Evolutionary conservation across 2,113 vertebrate species (phyloP).

Genomic region (Erythrolamprus reginae): DNA sequence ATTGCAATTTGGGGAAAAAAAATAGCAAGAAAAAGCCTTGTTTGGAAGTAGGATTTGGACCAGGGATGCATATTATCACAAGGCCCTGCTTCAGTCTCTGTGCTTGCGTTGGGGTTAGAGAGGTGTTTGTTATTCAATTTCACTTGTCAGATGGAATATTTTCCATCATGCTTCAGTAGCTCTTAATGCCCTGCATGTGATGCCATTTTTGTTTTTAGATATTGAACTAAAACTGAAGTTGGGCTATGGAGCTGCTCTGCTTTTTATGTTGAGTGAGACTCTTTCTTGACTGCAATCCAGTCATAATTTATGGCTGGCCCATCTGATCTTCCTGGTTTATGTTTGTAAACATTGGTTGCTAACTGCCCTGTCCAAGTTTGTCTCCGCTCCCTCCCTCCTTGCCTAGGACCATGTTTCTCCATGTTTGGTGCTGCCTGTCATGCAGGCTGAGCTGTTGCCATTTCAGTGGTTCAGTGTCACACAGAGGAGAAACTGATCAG

Average conservation of each 20-base stretch:
- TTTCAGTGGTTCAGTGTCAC: slow-evolving; percentile 48
- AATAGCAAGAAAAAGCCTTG: neutral
- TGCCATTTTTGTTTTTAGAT: slow-evolving; percentile 23
- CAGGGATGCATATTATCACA: neutral
- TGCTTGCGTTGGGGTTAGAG: neutral
- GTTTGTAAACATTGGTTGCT: slow-evolving; percentile 84
- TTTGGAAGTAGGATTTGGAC: neutral
- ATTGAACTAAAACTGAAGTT: neutral
- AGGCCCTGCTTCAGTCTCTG: neutral
- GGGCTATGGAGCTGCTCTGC: slow-evolving; percentile 24
- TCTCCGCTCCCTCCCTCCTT: slow-evolving; percentile 35
- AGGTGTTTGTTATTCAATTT: slow-evolving; percentile 2
- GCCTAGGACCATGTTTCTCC: slow-evolving; percentile 68
- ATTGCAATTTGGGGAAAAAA: neutral
- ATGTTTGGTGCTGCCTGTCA: slow-evolving; percentile 75
- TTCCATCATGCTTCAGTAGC: slow-evolving; percentile 10
- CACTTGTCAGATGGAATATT: slow-evolving; percentile 26
- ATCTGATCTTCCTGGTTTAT: slow-evolving; percentile 64
- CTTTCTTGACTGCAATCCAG: slow-evolving; percentile 4
- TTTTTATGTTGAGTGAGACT: slow-evolving; percentile 46
- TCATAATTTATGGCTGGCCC: slow-evolving; percentile 63
- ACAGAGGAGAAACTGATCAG: slow-evolving; percentile 42
- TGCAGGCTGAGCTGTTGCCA: slow-evolving; percentile 37
- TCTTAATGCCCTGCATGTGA: neutral
- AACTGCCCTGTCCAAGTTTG: slow-evolving; percentile 59